Evolutionary conservation across 1,140 invertebrate species (phyloP).

Genomic region (Trachymyrmex septentrionalis): DNA sequence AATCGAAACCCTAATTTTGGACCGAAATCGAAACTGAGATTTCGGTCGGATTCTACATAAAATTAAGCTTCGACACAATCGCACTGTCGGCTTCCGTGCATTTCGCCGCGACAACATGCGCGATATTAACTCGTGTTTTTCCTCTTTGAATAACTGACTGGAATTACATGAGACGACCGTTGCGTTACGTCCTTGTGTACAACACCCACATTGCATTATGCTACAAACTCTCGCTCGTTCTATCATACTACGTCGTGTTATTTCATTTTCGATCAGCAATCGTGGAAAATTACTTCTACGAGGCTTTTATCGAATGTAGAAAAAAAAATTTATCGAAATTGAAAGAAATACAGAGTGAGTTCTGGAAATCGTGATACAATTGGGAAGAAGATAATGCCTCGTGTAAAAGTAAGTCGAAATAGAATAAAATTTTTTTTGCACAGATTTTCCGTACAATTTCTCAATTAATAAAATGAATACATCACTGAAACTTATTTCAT

Average conservation of each 20-base stretch:
- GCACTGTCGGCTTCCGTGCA: background rate
- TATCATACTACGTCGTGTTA: slow-evolving; percentile 10
- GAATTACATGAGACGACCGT: slow-evolving; percentile 37
- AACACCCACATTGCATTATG: slow-evolving; percentile 61
- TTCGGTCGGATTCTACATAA: background rate
- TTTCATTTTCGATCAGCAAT: slow-evolving; percentile 26
- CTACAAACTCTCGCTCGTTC: slow-evolving; percentile 12
- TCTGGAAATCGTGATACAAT: no score
- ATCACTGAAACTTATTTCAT: no score
- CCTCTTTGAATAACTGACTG: slow-evolving; percentile 30
- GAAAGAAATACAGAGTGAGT: no score
- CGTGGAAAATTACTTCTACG: background rate
- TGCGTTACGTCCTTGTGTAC: slow-evolving; percentile 44
- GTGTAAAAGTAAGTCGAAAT: no score
- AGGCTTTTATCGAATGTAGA: background rate
- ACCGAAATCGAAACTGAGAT: no score
- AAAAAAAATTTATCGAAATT: background rate
- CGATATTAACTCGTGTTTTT: slow-evolving; percentile 40
- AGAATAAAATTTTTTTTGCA: no score
- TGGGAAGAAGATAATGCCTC: no score
- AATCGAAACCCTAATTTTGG: no score
- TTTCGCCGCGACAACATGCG: background rate
- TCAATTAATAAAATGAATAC: no score
- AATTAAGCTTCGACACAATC: slow-evolving; percentile 16
- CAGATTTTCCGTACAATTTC: no score